These are phyloP conservation scores for Xestia xanthographa DNA, from an alignment of 2,888 invertebrate species.

Conservation along the genomic window DNA sequence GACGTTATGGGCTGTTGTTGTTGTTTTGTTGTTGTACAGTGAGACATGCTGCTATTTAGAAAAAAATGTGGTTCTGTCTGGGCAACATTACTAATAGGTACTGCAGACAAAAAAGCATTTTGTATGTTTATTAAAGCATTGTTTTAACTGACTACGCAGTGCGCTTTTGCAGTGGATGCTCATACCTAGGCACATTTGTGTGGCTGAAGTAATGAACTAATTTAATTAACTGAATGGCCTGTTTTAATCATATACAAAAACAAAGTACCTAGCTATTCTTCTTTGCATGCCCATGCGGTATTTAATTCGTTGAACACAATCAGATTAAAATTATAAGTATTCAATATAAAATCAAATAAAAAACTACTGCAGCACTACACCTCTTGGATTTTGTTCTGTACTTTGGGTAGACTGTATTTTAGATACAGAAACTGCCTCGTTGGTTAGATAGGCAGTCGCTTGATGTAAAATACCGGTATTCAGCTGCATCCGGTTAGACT, in stretches of 20 bases:
- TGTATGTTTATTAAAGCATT: conserved; percentile 22
- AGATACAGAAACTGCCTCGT: background rate
- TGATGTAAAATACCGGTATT: too few species aligned
- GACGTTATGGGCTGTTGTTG: too few species aligned
- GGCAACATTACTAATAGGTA: background rate
- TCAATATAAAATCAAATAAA: background rate
- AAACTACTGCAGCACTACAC: background rate
- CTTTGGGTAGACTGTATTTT: background rate
- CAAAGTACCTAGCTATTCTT: background rate
- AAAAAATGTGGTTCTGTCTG: background rate
- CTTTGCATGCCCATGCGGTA: background rate
- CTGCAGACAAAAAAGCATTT: conserved; percentile 20
- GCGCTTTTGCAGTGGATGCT: background rate
- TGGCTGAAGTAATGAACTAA: background rate
- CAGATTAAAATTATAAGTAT: background rate
- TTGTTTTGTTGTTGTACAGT: too few species aligned
- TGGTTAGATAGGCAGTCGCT: too few species aligned
- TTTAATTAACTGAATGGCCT: background rate
- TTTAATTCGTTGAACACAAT: background rate
- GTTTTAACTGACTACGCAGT: background rate
- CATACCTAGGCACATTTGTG: background rate
- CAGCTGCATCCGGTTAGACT: too few species aligned
- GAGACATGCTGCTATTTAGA: background rate
- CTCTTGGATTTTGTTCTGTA: background rate
- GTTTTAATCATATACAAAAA: background rate